Conservation (phyloP, 2,797 vertebrate genomes). For the Acanthurus leucopareius region DNA sequence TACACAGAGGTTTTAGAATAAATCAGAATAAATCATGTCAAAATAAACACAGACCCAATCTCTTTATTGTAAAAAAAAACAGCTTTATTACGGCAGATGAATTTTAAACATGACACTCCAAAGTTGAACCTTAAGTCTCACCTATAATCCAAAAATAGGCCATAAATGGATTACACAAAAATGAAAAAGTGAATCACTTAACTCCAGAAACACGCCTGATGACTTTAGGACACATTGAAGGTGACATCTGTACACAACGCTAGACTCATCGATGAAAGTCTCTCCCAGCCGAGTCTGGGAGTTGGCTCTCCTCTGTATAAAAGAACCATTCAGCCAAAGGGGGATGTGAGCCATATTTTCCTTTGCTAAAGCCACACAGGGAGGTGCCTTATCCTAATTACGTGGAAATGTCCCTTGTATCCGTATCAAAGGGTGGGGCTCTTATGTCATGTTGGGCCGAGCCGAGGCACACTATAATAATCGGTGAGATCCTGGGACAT, state of each 20-base stretch:
- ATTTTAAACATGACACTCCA: constrained; percentile 44
- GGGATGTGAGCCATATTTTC: constrained; percentile 81
- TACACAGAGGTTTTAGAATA: constrained; percentile 1
- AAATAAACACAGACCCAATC: constrained; percentile 63
- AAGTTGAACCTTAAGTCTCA: constrained; percentile 36
- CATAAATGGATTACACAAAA: constrained; percentile 57
- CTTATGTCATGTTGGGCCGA: constrained; percentile 74
- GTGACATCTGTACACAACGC: constrained; percentile 75
- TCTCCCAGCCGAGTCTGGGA: constrained; percentile 71
- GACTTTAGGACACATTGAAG: constrained; percentile 64
- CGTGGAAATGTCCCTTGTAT: constrained; percentile 82
- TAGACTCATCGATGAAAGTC: constrained; percentile 75
- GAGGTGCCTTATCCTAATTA: constrained; percentile 80
- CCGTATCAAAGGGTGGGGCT: constrained; percentile 78
- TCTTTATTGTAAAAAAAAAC: constrained; percentile 42
- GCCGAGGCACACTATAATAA: constrained; percentile 52
- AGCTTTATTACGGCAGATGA: constrained; percentile 65
- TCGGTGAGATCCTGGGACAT: constrained; percentile 59
- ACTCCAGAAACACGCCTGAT: constrained; percentile 66
- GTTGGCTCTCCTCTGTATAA: constrained; percentile 71
- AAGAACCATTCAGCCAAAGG: constrained; percentile 77
- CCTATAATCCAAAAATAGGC: constrained; percentile 40
- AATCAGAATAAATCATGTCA: constrained; percentile 9
- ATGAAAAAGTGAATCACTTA: constrained; percentile 67
- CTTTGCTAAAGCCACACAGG: constrained; percentile 75